Percentiles rank a stretch among this genome's conserved stretches.
Evolutionary conservation across 2,888 invertebrate species (phyloP).

Genomic region (Scrobipalpa costella): DNA sequence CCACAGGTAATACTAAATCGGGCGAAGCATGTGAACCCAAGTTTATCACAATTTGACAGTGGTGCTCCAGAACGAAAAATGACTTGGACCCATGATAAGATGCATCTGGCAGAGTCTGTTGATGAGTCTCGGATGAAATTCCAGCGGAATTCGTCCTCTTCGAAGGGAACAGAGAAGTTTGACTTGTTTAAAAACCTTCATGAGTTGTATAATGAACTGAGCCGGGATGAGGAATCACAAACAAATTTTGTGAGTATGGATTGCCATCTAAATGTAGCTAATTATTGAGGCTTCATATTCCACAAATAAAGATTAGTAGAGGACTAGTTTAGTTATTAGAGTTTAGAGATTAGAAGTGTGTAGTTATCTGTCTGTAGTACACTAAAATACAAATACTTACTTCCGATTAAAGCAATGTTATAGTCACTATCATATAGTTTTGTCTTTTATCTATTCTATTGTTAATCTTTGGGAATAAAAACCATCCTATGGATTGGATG

Average conservation of each 20-base stretch:
- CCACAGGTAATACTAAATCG: conserved; percentile 76
- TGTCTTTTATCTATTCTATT: neutral
- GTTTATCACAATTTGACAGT: conserved; percentile 71
- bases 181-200: conserved; percentile 77
- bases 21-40: conserved; percentile 77
- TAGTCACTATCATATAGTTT: neutral
- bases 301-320: neutral
- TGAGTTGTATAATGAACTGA: conserved; percentile 74
- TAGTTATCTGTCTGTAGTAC: neutral
- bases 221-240: conserved; percentile 71
- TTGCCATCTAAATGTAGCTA: conserved; percentile 1
- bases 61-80: conserved; percentile 77
- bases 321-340: neutral
- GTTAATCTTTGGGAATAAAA: neutral
- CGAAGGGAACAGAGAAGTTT: conserved; percentile 68
- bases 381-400: neutral
- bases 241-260: conserved; percentile 68
- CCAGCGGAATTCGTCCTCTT: conserved; percentile 67
- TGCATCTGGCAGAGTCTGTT: conserved; percentile 74
- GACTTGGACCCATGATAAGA: conserved; percentile 79
- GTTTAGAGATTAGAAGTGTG: neutral
- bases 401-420: neutral
- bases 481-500: neutral
- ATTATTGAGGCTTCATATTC: neutral
- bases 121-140: conserved; percentile 76